phyloP scores from a whole-genome alignment of 1,140 invertebrate genomes.

The Apocrypta bakeri region DNA sequence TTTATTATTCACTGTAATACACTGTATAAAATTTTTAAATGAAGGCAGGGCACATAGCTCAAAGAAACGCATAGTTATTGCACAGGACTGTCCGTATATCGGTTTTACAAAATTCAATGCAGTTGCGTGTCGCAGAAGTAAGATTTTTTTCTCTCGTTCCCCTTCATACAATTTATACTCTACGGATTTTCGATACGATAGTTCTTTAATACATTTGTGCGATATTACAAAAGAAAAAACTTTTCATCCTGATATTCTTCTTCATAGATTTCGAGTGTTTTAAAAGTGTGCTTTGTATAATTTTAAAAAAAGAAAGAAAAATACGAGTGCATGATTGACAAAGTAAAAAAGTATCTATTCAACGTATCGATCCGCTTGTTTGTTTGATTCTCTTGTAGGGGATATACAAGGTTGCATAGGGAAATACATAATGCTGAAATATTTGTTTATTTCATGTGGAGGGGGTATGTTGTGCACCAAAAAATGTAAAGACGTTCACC shows the following conservation, averaged over 20 bases:
- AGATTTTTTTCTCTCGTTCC: slow-evolving; percentile 26
- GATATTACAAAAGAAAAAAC: slow-evolving; percentile 64
- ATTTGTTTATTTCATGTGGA: too few species aligned
- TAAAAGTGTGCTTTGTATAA: background rate
- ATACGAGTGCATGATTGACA: slow-evolving; percentile 1
- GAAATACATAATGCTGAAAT: slow-evolving; percentile 41
- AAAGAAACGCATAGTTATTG: slow-evolving; percentile 51
- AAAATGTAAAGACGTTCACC: slow-evolving; percentile 27
- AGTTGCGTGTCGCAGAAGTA: slow-evolving; percentile 11
- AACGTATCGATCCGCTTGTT: background rate
- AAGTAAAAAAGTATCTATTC: background rate
- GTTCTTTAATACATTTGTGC: slow-evolving; percentile 65
- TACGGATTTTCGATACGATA: background rate
- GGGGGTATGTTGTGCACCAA: slow-evolving; percentile 12
- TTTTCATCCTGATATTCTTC: slow-evolving; percentile 64
- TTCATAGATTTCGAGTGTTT: background rate
- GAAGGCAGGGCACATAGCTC: slow-evolving; percentile 49
- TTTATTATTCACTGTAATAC: slow-evolving; percentile 53
- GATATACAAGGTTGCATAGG: background rate
- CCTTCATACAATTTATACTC: background rate
- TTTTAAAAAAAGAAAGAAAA: slow-evolving; percentile 53
- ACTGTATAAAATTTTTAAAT: slow-evolving; percentile 53
- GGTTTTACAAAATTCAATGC: slow-evolving; percentile 37
- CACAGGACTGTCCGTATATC: slow-evolving; percentile 46
- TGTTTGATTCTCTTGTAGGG: background rate